Conservation (phyloP, 2,797 vertebrate genomes). For the Sciaenops ocellatus region DNA sequence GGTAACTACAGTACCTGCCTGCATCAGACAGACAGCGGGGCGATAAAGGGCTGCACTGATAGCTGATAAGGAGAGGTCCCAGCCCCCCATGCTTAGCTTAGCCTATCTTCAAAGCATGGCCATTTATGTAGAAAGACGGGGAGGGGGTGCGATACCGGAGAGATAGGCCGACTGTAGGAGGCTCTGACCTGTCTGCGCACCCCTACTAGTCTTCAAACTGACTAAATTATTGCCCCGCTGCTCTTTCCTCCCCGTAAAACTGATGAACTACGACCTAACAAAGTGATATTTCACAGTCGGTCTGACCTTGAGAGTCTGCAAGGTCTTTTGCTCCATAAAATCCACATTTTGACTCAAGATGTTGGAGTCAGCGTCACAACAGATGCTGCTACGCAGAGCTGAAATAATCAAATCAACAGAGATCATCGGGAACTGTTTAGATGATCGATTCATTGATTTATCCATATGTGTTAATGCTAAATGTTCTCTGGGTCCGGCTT, state of each 20-base stretch:
- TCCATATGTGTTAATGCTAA: not conserved
- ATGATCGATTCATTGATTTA: not conserved
- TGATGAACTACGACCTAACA: slow-evolving; percentile 38
- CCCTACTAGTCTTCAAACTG: slow-evolving; percentile 49
- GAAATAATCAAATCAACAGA: not conserved
- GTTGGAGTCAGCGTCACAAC: not conserved
- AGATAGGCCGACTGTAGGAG: slow-evolving; percentile 60
- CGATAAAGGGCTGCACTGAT: slow-evolving; percentile 66
- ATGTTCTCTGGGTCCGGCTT: not conserved
- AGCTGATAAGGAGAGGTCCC: slow-evolving; percentile 65
- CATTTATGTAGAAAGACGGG: slow-evolving; percentile 23
- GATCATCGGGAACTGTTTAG: not conserved
- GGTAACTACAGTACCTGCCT: slow-evolving; percentile 75
- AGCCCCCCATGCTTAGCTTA: slow-evolving; percentile 10
- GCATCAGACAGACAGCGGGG: slow-evolving; percentile 48
- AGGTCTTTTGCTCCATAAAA: slow-evolving; percentile 37
- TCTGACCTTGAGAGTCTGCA: slow-evolving; percentile 55
- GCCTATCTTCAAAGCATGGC: slow-evolving; percentile 72
- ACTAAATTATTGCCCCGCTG: slow-evolving; percentile 45
- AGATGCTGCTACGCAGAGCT: not conserved
- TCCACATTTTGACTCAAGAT: slow-evolving; percentile 6
- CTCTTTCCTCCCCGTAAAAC: slow-evolving; percentile 49
- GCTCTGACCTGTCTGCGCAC: slow-evolving; percentile 63
- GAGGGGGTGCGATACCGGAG: not conserved
- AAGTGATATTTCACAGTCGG: slow-evolving; percentile 52